Evolutionary conservation across 2,797 vertebrate genomes (phyloP).

Genomic region (Poeciliopsis turneri): DNA sequence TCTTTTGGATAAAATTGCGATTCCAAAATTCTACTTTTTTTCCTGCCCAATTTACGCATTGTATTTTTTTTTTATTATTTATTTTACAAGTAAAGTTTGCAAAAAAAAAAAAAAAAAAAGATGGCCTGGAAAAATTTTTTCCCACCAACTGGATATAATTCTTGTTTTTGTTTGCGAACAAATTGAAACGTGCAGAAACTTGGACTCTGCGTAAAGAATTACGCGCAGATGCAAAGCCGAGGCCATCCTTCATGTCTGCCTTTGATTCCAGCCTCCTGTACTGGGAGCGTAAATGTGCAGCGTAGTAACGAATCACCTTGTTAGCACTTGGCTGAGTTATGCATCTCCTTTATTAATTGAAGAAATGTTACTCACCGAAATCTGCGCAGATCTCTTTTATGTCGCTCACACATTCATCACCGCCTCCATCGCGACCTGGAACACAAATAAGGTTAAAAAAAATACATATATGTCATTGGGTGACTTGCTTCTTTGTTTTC

Average conservation of each 20-base stretch:
- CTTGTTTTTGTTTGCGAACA: neutral
- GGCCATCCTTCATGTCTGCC: constrained; percentile 57
- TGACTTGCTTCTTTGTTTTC: neutral
- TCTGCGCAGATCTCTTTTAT: constrained; percentile 68
- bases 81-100: neutral
- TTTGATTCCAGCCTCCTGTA: constrained; percentile 60
- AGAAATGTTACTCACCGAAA: constrained; percentile 80
- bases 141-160: neutral
- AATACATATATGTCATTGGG: neutral
- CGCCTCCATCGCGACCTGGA: constrained; percentile 75
- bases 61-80: neutral
- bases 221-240: constrained; percentile 35
- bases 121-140: neutral
- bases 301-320: constrained; percentile 62
- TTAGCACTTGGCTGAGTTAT: constrained; percentile 56
- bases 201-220: constrained; percentile 56
- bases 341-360: constrained; percentile 60
- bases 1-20: constrained; percentile 23
- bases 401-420: constrained; percentile 79
- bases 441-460: constrained; percentile 44
- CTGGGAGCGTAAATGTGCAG: constrained; percentile 54
- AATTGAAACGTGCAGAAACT: constrained; percentile 17
- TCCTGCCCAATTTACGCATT: constrained; percentile 12
- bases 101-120: neutral
- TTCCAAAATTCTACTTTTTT: constrained; percentile 9